Evolutionary conservation across 1,140 invertebrate genomes (phyloP).

Genomic region (Aplysia californica): DNA sequence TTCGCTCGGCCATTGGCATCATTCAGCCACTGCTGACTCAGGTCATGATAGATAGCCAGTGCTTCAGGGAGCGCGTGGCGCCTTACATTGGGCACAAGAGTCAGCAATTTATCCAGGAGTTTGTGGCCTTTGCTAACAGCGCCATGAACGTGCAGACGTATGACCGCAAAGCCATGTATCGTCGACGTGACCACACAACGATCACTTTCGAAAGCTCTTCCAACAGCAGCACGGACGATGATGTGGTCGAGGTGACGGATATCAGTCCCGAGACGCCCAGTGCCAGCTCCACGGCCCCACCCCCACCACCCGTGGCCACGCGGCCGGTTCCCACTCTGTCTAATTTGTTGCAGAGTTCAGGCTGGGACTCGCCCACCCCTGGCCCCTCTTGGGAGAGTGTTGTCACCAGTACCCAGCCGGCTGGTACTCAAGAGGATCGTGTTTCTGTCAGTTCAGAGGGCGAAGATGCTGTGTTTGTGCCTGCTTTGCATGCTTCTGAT

Average conservation of each 20-base stretch:
- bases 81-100: slow-evolving; percentile 66
- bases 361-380: slow-evolving; percentile 57
- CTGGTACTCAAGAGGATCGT: not conserved
- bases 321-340: not conserved
- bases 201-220: slow-evolving; percentile 30
- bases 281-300: not conserved
- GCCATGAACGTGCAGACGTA: slow-evolving; percentile 84
- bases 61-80: slow-evolving; percentile 74
- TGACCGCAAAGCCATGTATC: slow-evolving; percentile 67
- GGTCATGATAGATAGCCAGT: slow-evolving; percentile 77
- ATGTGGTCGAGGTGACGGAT: slow-evolving; percentile 37
- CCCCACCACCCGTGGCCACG: not conserved
- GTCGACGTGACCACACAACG: slow-evolving; percentile 36
- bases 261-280: not conserved
- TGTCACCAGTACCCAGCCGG: not conserved
- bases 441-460: slow-evolving; percentile 33
- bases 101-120: slow-evolving; percentile 88
- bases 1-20: slow-evolving; percentile 18
- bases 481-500: slow-evolving; percentile 42
- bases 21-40: slow-evolving; percentile 24
- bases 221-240: slow-evolving; percentile 33
- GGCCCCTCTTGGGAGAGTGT: slow-evolving; percentile 32
- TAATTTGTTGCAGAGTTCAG: slow-evolving; percentile 11
- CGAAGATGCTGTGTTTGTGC: slow-evolving; percentile 21
- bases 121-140: slow-evolving; percentile 86